Evolutionary conservation across 2,888 invertebrate species (phyloP), one percentile per base, ranked within the genome.

Genomic region (Parelbella ahira): DNA sequence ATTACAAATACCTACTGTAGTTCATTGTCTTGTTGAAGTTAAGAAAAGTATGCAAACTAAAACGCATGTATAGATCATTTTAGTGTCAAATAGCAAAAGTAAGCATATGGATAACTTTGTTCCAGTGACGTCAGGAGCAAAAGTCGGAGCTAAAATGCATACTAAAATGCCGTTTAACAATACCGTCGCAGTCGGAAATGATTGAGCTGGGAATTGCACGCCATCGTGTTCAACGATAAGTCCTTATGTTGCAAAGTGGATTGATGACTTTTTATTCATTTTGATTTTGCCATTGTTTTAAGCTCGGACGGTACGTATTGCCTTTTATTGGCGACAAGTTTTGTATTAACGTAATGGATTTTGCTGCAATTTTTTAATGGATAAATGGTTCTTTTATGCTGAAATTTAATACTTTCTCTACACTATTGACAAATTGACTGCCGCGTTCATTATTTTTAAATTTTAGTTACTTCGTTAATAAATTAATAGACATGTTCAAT

Each of bases 191-290:
- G 34, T 28, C 34, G 28, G 42, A 23, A 34, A 42, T 42, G 34
- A 42, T 42, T 42, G 42, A 42, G 34, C 42, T 34, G 42, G 42
- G 42, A 42, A 42, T 42, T 34, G 42, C 34, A 23, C 23, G 23
- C 34, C 34, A 42, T 42, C 42, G 27, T 42, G 28, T 42, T 42
- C 27, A 34, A 42, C 42, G 34, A 29, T 42, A 15, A 42, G 34
- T 42, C 34, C 41, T 42, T 28, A 42, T 29, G 42, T 42, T 23
- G 42, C 27, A 42, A 42, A 42, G 23, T 42, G 36, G 29, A 42
- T 36, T 43, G 36, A 43, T 36, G 29, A 43, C 37, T 37, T 43
- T 43, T 43, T 36, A 43, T 29, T 43, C 36, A 34, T 29, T 36
- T 29, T 19, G 11, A 23, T 12, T 12, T 36, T 36, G 15, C 42